Conservation (phyloP, 1,140 invertebrate genomes). For the Mercenaria mercenaria region DNA sequence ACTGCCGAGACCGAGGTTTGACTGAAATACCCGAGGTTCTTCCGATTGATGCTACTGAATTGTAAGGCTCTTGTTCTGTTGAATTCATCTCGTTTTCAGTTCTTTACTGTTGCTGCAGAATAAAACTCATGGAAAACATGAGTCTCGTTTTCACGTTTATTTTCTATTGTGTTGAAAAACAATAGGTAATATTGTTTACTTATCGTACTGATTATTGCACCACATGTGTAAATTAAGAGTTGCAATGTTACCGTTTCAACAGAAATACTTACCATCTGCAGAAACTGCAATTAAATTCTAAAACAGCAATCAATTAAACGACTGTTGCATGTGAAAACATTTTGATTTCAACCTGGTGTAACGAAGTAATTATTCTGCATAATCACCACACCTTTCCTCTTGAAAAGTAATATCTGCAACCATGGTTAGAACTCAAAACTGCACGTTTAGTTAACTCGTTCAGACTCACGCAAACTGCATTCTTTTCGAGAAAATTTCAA, state of each 20-base stretch:
- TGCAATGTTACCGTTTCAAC: neutral
- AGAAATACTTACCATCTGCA: neutral
- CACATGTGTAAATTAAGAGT: neutral
- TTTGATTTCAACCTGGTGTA: neutral
- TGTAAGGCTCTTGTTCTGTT: conserved; percentile 91
- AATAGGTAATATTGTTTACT: too few relatives aligned
- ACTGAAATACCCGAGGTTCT: conserved; percentile 95
- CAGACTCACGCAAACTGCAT: too few relatives aligned
- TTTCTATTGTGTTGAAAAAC: too few relatives aligned
- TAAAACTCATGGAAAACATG: too few relatives aligned
- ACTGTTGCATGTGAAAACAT: neutral
- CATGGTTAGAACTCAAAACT: too few relatives aligned
- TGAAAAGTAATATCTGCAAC: neutral
- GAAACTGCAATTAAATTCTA: neutral
- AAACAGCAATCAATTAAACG: neutral
- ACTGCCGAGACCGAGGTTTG: conserved; percentile 97
- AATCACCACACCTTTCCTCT: neutral
- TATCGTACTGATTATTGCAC: too few relatives aligned
- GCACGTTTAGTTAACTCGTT: too few relatives aligned
- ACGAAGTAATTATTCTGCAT: neutral
- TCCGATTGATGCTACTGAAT: conserved; percentile 96
- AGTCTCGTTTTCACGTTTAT: too few relatives aligned
- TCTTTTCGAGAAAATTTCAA: too few relatives aligned
- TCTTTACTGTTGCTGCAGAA: too few relatives aligned
- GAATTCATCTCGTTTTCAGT: too few relatives aligned